Conservation (phyloP, 2,797 vertebrate genomes). For the Adrianichthys oophorus region DNA sequence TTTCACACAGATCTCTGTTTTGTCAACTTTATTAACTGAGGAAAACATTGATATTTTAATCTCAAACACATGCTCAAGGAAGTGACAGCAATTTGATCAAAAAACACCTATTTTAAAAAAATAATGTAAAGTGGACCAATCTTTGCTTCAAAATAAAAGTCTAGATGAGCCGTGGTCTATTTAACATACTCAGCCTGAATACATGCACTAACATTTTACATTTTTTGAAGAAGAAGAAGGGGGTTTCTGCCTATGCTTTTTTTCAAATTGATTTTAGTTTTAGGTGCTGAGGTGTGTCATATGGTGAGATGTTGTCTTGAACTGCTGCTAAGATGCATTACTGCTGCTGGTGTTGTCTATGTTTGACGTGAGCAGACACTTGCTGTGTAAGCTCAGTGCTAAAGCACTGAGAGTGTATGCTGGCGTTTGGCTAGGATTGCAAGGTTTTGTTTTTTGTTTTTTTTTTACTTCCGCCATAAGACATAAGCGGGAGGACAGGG, state of each 20-base stretch:
- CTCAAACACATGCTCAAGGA: too few species aligned
- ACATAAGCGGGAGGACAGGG: slow-evolving; percentile 20
- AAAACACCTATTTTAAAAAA: too few species aligned
- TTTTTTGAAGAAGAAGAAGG: too few species aligned
- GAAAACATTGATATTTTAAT: neutral
- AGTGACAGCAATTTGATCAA: too few species aligned
- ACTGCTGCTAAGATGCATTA: slow-evolving; percentile 46
- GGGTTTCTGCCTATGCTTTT: too few species aligned
- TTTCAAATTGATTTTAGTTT: slow-evolving; percentile 6
- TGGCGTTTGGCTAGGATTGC: slow-evolving; percentile 7
- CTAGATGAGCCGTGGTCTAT: too few species aligned
- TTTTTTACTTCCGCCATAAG: slow-evolving; percentile 32
- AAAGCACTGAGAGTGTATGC: slow-evolving; percentile 10
- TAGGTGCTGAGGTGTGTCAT: slow-evolving; percentile 62
- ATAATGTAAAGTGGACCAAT: too few species aligned
- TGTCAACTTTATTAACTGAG: neutral
- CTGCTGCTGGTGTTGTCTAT: slow-evolving; percentile 40
- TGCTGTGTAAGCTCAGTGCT: slow-evolving; percentile 65
- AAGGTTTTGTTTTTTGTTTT: slow-evolving; percentile 3
- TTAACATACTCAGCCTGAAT: too few species aligned
- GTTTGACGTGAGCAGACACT: slow-evolving; percentile 66
- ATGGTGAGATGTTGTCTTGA: slow-evolving; percentile 53
- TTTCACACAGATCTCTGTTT: slow-evolving; percentile 8
- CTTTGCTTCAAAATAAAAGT: too few species aligned
- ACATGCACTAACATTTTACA: too few species aligned